Base-by-base conservation (phyloP, 2,888 invertebrate genomes). In the Boloria euphrosyne region DNA sequence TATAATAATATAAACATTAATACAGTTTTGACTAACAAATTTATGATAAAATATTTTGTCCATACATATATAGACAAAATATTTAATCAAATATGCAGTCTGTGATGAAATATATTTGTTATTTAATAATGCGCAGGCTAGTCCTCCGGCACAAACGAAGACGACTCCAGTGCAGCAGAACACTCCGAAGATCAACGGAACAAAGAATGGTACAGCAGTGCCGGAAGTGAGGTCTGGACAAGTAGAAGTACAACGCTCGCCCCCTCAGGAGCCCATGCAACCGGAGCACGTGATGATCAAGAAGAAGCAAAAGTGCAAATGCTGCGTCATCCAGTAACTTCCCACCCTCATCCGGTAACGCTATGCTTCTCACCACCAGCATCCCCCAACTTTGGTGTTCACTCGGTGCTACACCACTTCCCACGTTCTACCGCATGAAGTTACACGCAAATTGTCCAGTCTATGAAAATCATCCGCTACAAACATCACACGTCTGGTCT, bases 301-400 rank as follows among this genome's bases (percentile, higher is more conserved):
- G 94, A 98, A 98, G 94, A 98, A 97, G 93, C 97, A 96, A 90
- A 97, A 97, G 93, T 97, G 97, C 95, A 96, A 97, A 89, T 98
- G 98, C 94, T 98, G 98, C 94, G 96, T 96, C 86, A 94, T 97
- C 87, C 97, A 97, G 95, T 97, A 97, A 94, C 54, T 27, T 49
- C 65, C 18, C 62, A 60, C 38, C 46, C 49, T 59, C 50, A 52
- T 79, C 85, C 82, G 78, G 82, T 82, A 84, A 84, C 79, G 77
- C 82, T 78, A 74, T 76, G 85, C 84, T 84, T 83, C 65, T 60
- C 67, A 71, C 68, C 67, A 67, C 73, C 69, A 73, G 74, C 75
- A 75, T 77, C 74, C 75, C 74, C 71, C 73, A 67, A 78, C 74
- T 73, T 74, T 74, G 82, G 83, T 86, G 85, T 85, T 84, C 82